Conservation (phyloP, 2,888 invertebrate species). For the Pyrrhia umbra region DNA sequence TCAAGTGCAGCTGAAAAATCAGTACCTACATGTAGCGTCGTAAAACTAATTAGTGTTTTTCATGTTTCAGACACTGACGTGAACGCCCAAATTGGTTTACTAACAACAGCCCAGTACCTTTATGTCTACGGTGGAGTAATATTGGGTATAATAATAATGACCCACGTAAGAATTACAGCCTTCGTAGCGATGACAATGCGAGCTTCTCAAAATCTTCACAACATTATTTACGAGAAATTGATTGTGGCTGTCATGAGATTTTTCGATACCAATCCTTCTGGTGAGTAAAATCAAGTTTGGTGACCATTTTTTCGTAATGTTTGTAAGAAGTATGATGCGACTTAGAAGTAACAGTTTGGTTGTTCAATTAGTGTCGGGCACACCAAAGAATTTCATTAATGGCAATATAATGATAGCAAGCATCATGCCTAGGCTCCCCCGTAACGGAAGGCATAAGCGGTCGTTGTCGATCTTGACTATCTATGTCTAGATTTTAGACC, state of each 20-base stretch:
- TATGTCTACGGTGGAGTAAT: constrained; percentile 78
- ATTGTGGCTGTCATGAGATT: constrained; percentile 93
- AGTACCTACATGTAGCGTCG: no score
- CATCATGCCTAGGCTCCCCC: no score
- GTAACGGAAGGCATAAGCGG: no score
- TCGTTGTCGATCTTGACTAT: no score
- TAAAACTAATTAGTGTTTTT: no score
- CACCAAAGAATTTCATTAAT: no score
- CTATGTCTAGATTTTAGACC: no score
- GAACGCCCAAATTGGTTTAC: constrained; percentile 73
- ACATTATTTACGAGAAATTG: constrained; percentile 93
- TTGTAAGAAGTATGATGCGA: neutral
- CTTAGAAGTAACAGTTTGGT: neutral
- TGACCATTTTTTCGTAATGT: neutral
- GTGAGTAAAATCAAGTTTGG: constrained; percentile 79
- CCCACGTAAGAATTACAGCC: constrained; percentile 88
- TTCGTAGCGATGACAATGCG: constrained; percentile 91
- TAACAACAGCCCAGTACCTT: constrained; percentile 80
- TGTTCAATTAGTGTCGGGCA: no score
- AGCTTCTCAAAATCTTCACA: constrained; percentile 93
- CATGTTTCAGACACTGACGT: constrained; percentile 75
- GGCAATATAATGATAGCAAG: no score
- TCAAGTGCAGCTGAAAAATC: neutral
- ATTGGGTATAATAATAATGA: constrained; percentile 82
- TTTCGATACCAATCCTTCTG: constrained; percentile 94